Conservation (phyloP, 2,113 vertebrate species). For the Aldabrachelys gigantea region DNA sequence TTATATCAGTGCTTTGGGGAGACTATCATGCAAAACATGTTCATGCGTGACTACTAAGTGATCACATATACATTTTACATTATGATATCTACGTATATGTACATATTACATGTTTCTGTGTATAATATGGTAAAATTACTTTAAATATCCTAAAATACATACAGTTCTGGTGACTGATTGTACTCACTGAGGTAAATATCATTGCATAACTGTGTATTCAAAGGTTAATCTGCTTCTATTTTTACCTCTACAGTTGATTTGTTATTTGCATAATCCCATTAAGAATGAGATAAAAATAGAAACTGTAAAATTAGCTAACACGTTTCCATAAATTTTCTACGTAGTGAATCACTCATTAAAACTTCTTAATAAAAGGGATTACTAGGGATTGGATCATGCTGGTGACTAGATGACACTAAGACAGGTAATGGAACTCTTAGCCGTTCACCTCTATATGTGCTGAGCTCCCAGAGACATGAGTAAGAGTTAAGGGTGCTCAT, state of each 20-base stretch:
- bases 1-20: neutral
- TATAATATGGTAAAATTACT: neutral
- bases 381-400: neutral
- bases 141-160: neutral
- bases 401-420: neutral
- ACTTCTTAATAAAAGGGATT: neutral
- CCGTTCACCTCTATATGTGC: neutral
- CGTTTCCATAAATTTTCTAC: neutral
- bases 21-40: neutral
- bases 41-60: neutral
- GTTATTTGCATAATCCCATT: conserved; percentile 22
- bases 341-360: neutral
- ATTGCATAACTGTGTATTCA: neutral
- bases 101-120: neutral
- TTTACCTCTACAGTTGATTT: conserved; percentile 20
- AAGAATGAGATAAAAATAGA: neutral
- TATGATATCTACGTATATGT: neutral
- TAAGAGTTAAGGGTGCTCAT: neutral
- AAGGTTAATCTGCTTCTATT: conserved; percentile 38
- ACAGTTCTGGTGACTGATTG: neutral
- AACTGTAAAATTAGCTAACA: neutral
- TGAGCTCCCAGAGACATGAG: rapidly evolving
- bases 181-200: conserved; percentile 19
- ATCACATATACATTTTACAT: neutral
- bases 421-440: neutral